A percentile compares a stretch with the other conserved stretches of the same genome.
Evolutionary conservation across 2,797 vertebrate genomes (phyloP).

Genomic region (Chelon auratus): DNA sequence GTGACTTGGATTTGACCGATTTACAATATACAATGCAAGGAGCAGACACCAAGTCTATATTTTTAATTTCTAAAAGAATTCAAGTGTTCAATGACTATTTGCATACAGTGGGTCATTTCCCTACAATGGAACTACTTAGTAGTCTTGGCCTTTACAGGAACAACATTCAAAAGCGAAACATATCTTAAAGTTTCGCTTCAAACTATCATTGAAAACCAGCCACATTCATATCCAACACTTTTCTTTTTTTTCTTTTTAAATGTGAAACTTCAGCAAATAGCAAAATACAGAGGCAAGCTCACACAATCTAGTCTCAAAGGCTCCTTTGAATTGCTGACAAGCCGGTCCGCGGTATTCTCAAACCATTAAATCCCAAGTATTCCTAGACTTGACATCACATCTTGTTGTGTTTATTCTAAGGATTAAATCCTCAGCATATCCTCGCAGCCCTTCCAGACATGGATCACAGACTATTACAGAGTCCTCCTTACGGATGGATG

Average conservation of each 20-base stretch:
- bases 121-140: too few species aligned
- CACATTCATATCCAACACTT: too few species aligned
- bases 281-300: slow-evolving; percentile 16
- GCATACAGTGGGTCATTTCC: too few species aligned
- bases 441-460: slow-evolving; percentile 63
- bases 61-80: too few species aligned
- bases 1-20: slow-evolving; percentile 10
- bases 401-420: slow-evolving; percentile 74
- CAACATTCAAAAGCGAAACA: neutral
- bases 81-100: too few species aligned
- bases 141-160: neutral
- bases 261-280: slow-evolving; percentile 1
- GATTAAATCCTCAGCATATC: slow-evolving; percentile 63
- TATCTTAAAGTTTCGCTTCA: slow-evolving; percentile 11
- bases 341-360: slow-evolving; percentile 42
- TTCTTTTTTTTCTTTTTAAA: neutral
- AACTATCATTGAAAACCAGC: neutral
- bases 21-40: neutral
- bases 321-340: slow-evolving; percentile 52
- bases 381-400: slow-evolving; percentile 63
- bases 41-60: neutral
- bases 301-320: slow-evolving; percentile 15
- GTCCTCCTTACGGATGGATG: slow-evolving; percentile 72
- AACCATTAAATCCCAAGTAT: slow-evolving; percentile 42
- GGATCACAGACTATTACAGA: slow-evolving; percentile 76